Evolutionary conservation across 2,113 vertebrate genomes (phyloP).

Genomic region (Indri indri): DNA sequence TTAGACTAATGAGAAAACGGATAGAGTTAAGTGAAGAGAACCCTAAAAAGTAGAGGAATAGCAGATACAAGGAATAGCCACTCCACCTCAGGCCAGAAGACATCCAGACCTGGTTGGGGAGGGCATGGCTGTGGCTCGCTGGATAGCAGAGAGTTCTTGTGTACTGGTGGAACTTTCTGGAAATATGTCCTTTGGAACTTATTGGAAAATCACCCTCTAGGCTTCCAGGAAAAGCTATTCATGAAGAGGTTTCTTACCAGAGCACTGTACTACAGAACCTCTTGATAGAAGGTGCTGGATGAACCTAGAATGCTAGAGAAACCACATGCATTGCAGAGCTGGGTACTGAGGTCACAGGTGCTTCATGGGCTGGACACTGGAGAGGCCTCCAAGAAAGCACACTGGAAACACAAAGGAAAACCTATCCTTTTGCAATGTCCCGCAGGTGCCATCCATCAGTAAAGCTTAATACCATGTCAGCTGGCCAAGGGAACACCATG

Average conservation of each 20-base stretch:
- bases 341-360: no score
- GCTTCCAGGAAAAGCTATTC: not conserved
- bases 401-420: not conserved
- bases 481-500: not conserved
- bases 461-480: not conserved
- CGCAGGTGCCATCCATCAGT: not conserved
- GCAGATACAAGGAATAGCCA: not conserved
- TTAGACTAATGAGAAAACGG: not conserved
- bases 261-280: not conserved
- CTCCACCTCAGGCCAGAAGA: not conserved
- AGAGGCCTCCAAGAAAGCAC: not conserved
- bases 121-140: not conserved
- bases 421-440: not conserved
- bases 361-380: rapidly evolving
- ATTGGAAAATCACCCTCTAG: not conserved
- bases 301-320: not conserved
- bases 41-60: not conserved
- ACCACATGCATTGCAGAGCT: not conserved
- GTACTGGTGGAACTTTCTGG: not conserved
- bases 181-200: not conserved
- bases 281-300: not conserved
- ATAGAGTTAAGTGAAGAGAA: not conserved
- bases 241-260: not conserved
- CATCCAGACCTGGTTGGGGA: not conserved
- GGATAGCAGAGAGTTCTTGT: not conserved